Evolutionary conservation across 2,113 vertebrate species (phyloP).

Genomic region (Dicrurus megarhynchus): DNA sequence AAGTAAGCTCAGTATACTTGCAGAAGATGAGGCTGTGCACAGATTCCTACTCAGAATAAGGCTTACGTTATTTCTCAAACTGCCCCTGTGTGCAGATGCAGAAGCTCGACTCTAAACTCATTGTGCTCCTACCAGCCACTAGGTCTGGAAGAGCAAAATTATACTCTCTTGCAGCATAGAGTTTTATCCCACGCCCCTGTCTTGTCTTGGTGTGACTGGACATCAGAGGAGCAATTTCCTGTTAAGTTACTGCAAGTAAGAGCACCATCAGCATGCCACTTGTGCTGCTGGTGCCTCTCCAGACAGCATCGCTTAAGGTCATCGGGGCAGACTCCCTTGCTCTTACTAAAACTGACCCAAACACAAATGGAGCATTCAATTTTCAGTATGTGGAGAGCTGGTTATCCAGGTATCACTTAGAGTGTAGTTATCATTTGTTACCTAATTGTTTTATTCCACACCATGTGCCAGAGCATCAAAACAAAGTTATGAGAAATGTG

Average conservation of each 20-base stretch:
- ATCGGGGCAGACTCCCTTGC: background rate
- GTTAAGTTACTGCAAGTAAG: background rate
- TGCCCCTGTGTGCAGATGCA: background rate
- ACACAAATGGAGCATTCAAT: background rate
- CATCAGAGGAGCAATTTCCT: background rate
- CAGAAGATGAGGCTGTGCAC: background rate
- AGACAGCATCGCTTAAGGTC: too few relatives aligned
- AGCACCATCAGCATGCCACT: accelerated
- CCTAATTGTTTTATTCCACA: background rate
- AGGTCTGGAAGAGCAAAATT: background rate
- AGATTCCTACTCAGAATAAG: background rate
- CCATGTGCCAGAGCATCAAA: background rate
- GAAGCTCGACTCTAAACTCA: background rate
- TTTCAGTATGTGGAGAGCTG: background rate
- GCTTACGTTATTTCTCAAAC: background rate
- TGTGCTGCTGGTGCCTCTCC: background rate
- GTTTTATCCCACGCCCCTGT: background rate
- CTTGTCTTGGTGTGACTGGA: background rate
- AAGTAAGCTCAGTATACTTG: background rate
- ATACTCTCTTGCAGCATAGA: background rate
- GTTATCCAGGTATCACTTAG: background rate
- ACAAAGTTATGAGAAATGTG: background rate
- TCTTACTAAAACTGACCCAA: background rate
- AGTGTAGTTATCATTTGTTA: background rate
- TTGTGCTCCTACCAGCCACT: background rate